Percentiles rank a stretch among this genome's conserved stretches.
Evolutionary conservation across 2,797 vertebrate species (phyloP).

Genomic region (Tenualosa thibaudeaui): DNA sequence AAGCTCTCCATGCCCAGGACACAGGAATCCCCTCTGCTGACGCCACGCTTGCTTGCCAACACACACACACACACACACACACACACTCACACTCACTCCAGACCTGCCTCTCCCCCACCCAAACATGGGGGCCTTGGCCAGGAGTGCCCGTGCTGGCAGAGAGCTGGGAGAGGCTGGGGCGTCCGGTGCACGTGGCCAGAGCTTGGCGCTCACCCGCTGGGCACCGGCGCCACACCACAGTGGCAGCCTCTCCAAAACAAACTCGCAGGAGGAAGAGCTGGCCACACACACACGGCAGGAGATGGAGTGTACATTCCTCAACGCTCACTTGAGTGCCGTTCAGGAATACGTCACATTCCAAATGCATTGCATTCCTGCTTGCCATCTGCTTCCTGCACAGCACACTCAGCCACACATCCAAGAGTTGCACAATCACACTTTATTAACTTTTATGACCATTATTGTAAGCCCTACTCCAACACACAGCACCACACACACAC

Average conservation of each 20-base stretch:
- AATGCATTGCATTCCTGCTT: background rate
- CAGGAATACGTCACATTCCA: background rate
- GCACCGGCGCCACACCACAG: background rate
- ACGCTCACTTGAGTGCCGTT: background rate
- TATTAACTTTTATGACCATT: background rate
- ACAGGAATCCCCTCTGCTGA: constrained; percentile 30
- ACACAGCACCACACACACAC: background rate
- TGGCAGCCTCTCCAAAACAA: background rate
- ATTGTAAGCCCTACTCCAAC: background rate
- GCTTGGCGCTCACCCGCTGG: background rate
- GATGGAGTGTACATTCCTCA: background rate
- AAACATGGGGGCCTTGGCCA: constrained; percentile 15
- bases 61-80: background rate
- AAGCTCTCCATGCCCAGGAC: constrained; percentile 56
- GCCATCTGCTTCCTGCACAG: background rate
- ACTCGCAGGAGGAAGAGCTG: background rate
- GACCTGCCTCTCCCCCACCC: background rate
- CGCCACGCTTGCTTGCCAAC: constrained; percentile 37
- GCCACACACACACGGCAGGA: background rate
- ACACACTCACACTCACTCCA: background rate
- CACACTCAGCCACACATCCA: background rate
- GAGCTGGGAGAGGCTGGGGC: constrained; percentile 2
- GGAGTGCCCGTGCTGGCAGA: background rate
- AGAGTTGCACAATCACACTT: background rate
- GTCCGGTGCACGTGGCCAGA: background rate